Base-by-base conservation (phyloP, 2,888 invertebrate species). In the Ochropleura plecta region DNA sequence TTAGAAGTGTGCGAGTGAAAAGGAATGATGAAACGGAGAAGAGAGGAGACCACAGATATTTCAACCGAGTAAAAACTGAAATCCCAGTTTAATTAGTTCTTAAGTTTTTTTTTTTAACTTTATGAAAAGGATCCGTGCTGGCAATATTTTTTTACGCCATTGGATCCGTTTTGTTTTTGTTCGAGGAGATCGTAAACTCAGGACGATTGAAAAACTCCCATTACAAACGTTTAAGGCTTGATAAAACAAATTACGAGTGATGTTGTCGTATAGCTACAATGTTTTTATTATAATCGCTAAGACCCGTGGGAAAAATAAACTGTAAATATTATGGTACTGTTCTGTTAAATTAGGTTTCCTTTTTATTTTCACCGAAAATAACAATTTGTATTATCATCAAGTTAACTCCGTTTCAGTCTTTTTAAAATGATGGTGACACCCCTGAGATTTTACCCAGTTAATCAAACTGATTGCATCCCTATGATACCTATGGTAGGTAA, bases 161-260 rank as follows among this genome's bases (percentile, higher is more conserved):
- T 70, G 86, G 87, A 78, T 82, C 86, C 73, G 16, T 76, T 76
- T 72, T 72, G 60, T 75, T 72, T 76, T 78, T 79, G 76, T 84
- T 78, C 84, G 81, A 79, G 83, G 92, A 92, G 94, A 92, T 93
- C 91, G 88, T 92, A 92, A 94, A 93, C 93, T 93, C 91, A 89
- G 92, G 91, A 83, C 79, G 75, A 81, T 82, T 81, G 82, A 88
- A 86, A 85, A 86, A 90, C 88, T 84, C 71, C 70, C 73, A 72
- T 49, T 77, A 77, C 79, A 83, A 78, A 86, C 89, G 88, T 90
- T 88, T 91, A 88, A 90, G 84, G 92, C 94, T 93, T 93, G 88
- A 88, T 87, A 90, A 91, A 90, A 83, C 88, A 90, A 93, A 90
- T 90, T 88, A 86, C 87, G 91, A 90, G 89, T 91, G 87, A 91